Evolutionary conservation across 2,888 invertebrate species (phyloP), one percentile per base, ranked within the genome.

Genomic region (Trissolcus japonicus): DNA sequence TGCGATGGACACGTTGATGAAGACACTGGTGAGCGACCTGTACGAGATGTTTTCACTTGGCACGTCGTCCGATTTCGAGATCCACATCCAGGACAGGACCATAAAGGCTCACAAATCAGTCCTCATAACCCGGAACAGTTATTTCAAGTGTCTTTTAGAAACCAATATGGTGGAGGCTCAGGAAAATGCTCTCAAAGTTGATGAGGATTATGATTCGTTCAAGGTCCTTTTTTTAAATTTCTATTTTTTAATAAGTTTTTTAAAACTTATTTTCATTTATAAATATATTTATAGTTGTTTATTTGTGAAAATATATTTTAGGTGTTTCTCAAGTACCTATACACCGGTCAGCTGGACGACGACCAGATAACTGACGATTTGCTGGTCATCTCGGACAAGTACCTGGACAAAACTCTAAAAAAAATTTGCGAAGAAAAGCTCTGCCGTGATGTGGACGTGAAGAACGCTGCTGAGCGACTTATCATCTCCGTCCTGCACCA

Each of bases 391-490:
- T 48, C 60, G 17, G 60, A 60, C 17, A 48, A 60, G 16, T 60
- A 60, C 17, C 9, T 50, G 29, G 60, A 60, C 16, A 9, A 9
- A 6, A n/a, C 6, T 6, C 21, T 60, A 1, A 60, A 60, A 50
- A 25, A 1, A 19, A 51, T 50, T 48, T 61, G 61, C 21, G 50
- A 48, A 13, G 17, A 61, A 25, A 6, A 56, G 48, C 40, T 55
- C 16, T 35, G 55, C 11, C 16, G 13, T n/a, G 13, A 16, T 17
- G 7, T 55, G n/a, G 7, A 55, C 14, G 7, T 40, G 0, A 40
- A 55, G 11, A 55, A 40, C 16, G n/a, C 55, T 2, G 40, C 25
- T 11, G 40, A 35, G 11, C n/a, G 35, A 29, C 14, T 55, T 14
- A 16, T 55, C 2, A 29, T 55, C 16, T 29, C 55, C 2, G 16